These are phyloP conservation scores for Bubalus kerabau DNA, from an alignment of 2,113 vertebrate genomes.

Conservation along the genomic window DNA sequence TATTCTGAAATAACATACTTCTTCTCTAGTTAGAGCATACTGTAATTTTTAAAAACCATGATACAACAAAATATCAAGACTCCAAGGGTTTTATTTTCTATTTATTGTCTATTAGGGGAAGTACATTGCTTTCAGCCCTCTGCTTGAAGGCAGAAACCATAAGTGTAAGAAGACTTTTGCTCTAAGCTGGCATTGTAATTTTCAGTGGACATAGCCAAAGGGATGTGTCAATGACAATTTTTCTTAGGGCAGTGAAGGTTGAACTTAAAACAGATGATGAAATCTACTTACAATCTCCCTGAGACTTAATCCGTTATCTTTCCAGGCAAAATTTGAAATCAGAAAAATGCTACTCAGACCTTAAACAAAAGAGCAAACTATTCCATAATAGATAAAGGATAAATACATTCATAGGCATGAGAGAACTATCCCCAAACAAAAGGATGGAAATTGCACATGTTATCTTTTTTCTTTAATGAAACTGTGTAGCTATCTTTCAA, in stretches of 20 bases:
- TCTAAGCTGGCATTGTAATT: not conserved
- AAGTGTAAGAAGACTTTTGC: not conserved
- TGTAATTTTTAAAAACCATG: not conserved
- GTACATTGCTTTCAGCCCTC: not conserved
- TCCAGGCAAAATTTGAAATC: not conserved
- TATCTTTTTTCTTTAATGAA: not conserved
- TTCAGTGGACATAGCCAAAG: not conserved
- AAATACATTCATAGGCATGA: not conserved
- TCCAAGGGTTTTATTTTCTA: not conserved
- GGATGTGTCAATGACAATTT: not conserved
- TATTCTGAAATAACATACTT: not conserved
- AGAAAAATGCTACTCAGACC: not conserved
- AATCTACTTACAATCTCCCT: not conserved
- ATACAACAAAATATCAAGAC: not conserved
- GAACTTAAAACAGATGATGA: not conserved
- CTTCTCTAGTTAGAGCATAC: not conserved
- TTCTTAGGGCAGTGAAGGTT: not conserved
- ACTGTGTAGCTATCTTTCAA: not conserved
- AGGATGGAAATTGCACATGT: not conserved
- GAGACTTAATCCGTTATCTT: constrained; percentile 3
- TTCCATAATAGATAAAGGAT: not conserved
- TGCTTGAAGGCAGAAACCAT: not conserved
- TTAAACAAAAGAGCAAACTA: constrained; percentile 13
- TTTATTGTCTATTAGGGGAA: not conserved
- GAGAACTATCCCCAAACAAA: not conserved